A percentile compares a stretch with the other conserved stretches of the same genome.
Evolutionary conservation across 2,888 invertebrate species (phyloP).

Genomic region (Parelbella ahira): DNA sequence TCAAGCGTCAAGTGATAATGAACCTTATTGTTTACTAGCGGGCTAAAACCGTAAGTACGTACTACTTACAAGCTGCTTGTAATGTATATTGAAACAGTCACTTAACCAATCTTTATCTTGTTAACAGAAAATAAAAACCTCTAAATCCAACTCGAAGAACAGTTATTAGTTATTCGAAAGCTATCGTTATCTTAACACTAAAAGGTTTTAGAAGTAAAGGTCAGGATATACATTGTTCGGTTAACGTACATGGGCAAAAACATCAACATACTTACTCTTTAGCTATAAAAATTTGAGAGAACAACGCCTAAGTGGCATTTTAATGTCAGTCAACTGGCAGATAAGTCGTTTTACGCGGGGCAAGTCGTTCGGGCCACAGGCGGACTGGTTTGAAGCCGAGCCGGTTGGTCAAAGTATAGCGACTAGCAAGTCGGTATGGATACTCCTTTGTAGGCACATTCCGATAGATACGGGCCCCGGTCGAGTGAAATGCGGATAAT

Average conservation of each 20-base stretch:
- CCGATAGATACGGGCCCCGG: slow-evolving; percentile 67
- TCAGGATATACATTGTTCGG: slow-evolving; percentile 39
- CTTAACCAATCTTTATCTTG: slow-evolving; percentile 15
- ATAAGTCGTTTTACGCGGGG: slow-evolving; percentile 53
- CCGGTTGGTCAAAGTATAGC: slow-evolving; percentile 74
- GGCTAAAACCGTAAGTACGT: no score
- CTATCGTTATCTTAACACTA: slow-evolving; percentile 27
- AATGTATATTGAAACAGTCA: slow-evolving; percentile 4
- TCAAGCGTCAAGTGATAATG: slow-evolving; percentile 43
- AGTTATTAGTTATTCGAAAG: slow-evolving; percentile 8
- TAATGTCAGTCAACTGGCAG: slow-evolving; percentile 75
- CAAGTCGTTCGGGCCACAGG: slow-evolving; percentile 44
- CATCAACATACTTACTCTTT: slow-evolving; percentile 64
- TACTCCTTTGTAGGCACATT: slow-evolving; percentile 75
- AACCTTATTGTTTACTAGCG: slow-evolving; percentile 48
- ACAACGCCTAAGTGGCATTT: slow-evolving; percentile 73
- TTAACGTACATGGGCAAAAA: slow-evolving; percentile 44
- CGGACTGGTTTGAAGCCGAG: slow-evolving; percentile 56
- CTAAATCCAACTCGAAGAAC: slow-evolving; percentile 2
- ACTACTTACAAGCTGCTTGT: no score
- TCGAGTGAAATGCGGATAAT: slow-evolving; percentile 72
- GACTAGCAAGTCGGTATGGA: slow-evolving; percentile 62
- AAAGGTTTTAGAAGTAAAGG: slow-evolving; percentile 41
- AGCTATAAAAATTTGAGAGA: slow-evolving; percentile 72
- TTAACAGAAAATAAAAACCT: slow-evolving; percentile 16